Evolutionary conservation across 2,113 vertebrate genomes (phyloP).

Genomic region (Psettodes erumei): DNA sequence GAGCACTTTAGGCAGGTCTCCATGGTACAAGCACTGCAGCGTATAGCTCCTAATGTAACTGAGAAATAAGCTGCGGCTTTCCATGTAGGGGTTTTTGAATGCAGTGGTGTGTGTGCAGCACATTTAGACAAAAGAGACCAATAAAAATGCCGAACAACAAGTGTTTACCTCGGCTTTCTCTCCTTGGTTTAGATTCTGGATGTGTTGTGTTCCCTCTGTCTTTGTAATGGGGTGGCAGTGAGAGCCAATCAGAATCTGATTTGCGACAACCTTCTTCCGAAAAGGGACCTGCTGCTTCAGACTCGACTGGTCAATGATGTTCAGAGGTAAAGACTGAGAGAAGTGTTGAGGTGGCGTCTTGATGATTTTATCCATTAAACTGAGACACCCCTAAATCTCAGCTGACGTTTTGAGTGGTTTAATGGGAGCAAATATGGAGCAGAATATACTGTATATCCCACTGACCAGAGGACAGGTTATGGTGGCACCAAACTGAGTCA

Average conservation of each 20-base stretch:
- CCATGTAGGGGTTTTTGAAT: neutral
- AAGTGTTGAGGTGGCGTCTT: neutral
- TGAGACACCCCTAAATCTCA: too few species aligned
- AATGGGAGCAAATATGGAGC: neutral
- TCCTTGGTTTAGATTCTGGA: constrained; percentile 93
- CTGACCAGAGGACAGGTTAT: too few species aligned
- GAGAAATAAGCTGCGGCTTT: neutral
- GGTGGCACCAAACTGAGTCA: too few species aligned
- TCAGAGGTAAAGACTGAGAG: constrained; percentile 86
- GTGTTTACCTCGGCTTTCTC: neutral
- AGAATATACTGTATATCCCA: too few species aligned
- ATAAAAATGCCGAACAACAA: neutral
- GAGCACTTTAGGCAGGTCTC: neutral
- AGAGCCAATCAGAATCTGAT: constrained; percentile 97
- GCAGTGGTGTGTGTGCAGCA: neutral
- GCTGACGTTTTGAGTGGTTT: neutral
- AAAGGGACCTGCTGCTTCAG: constrained; percentile 94
- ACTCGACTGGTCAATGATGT: constrained; percentile 95
- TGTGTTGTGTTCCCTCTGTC: constrained; percentile 94
- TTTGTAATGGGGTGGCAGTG: constrained; percentile 97
- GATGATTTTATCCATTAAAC: neutral
- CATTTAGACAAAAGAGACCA: neutral
- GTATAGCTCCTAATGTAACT: neutral
- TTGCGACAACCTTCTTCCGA: constrained; percentile 94
- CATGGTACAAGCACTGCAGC: neutral